Conservation (phyloP, 2,888 invertebrate genomes). For the Oligia latruncula region DNA sequence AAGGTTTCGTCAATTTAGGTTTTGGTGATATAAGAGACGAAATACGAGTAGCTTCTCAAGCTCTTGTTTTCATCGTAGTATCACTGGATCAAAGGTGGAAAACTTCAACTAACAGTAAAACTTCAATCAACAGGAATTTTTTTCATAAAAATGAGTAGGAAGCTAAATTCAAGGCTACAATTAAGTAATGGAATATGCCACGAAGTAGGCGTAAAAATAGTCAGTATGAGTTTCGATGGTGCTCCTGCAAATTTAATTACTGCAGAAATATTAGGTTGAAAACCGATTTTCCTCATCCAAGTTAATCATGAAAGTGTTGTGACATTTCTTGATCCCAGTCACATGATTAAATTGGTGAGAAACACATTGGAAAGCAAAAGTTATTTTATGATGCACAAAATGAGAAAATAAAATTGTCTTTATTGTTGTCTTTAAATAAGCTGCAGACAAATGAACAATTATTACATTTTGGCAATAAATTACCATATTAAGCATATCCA, state of each 20-base stretch:
- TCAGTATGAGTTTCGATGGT: neutral
- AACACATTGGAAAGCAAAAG: too few species aligned
- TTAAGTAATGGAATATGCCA: neutral
- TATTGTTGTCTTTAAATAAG: too few species aligned
- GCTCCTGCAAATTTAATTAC: neutral
- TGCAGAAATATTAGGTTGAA: neutral
- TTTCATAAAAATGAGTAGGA: too few species aligned
- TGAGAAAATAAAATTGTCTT: too few species aligned
- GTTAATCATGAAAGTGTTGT: too few species aligned
- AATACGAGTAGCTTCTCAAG: neutral
- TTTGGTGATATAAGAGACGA: neutral
- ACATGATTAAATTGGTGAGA: too few species aligned
- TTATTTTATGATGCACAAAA: too few species aligned
- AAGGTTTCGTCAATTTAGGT: neutral
- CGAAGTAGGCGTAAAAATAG: constrained; percentile 3
- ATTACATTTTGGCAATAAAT: too few species aligned
- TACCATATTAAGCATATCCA: too few species aligned
- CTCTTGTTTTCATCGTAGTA: neutral
- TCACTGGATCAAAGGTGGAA: neutral
- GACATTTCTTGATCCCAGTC: too few species aligned
- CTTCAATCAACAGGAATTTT: too few species aligned
- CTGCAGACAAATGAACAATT: too few species aligned
- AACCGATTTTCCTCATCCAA: neutral
- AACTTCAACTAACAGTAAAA: neutral
- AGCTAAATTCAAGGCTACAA: neutral